These are phyloP conservation scores for Acanthosepion esculentum DNA, from an alignment of 2,888 invertebrate species.

Conservation along the genomic window DNA sequence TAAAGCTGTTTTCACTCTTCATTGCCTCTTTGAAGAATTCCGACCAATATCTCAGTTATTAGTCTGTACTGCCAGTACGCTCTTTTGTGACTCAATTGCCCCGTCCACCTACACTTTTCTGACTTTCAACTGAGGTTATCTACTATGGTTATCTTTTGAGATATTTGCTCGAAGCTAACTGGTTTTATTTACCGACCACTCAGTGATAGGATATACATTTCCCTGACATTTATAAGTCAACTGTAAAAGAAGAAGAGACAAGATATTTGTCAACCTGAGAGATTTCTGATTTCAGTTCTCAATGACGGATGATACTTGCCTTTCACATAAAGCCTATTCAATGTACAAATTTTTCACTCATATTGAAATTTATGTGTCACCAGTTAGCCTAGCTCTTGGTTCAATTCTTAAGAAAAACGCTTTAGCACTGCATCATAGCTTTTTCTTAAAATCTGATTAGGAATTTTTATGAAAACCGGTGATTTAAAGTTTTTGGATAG, in stretches of 20 bases:
- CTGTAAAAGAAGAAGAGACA: neutral
- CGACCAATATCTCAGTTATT: constrained; percentile 17
- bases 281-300: neutral
- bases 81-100: constrained; percentile 18
- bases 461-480: constrained; percentile 17
- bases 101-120: neutral
- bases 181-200: too few species aligned
- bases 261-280: constrained; percentile 6
- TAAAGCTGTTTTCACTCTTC: neutral
- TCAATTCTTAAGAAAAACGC: neutral
- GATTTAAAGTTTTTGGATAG: neutral
- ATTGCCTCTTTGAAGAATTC: constrained; percentile 7
- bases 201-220: neutral
- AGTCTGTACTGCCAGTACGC: neutral
- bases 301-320: constrained; percentile 23
- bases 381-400: constrained; percentile 20
- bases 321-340: neutral
- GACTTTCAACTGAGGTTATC: constrained; percentile 13
- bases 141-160: neutral
- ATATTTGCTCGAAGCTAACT: constrained; percentile 10
- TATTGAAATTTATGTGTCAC: neutral
- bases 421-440: neutral
- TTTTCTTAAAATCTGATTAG: neutral
- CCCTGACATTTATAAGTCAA: neutral
- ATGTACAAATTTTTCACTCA: neutral